These are phyloP conservation scores for Ophion ventricosus DNA, from an alignment of 2,888 invertebrate genomes.

Conservation along the genomic window DNA sequence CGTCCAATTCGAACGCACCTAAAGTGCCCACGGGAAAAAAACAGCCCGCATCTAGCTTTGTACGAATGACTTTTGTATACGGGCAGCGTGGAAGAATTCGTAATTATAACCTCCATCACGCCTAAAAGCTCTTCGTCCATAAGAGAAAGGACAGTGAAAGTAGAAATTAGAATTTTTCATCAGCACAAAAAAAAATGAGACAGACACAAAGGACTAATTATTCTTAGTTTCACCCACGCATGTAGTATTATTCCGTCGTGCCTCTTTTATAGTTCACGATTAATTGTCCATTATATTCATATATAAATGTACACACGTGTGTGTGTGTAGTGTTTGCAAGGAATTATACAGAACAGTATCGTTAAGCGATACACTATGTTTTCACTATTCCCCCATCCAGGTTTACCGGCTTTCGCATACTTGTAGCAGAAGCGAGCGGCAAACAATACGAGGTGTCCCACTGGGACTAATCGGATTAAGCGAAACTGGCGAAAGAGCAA, in stretches of 20 bases:
- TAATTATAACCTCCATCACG: constrained; percentile 15
- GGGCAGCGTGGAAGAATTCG: constrained; percentile 23
- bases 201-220: constrained; percentile 23
- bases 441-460: neutral
- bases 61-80: no score
- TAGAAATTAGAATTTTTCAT: constrained; percentile 56
- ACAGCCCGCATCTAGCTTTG: no score
- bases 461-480: constrained; percentile 32
- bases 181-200: constrained; percentile 6
- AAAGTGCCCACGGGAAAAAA: no score
- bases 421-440: neutral
- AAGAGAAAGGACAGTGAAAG: constrained; percentile 50
- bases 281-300: neutral
- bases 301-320: neutral
- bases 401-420: neutral
- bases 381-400: neutral
- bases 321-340: neutral
- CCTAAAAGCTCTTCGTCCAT: neutral
- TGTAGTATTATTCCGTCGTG: constrained; percentile 6
- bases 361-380: neutral
- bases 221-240: constrained; percentile 38
- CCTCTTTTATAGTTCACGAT: constrained; percentile 18
- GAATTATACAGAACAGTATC: neutral
- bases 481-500: constrained; percentile 29
- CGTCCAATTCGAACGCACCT: no score